Conservation (phyloP, 2,797 vertebrate genomes). For the Anisognathus igniventris region DNA sequence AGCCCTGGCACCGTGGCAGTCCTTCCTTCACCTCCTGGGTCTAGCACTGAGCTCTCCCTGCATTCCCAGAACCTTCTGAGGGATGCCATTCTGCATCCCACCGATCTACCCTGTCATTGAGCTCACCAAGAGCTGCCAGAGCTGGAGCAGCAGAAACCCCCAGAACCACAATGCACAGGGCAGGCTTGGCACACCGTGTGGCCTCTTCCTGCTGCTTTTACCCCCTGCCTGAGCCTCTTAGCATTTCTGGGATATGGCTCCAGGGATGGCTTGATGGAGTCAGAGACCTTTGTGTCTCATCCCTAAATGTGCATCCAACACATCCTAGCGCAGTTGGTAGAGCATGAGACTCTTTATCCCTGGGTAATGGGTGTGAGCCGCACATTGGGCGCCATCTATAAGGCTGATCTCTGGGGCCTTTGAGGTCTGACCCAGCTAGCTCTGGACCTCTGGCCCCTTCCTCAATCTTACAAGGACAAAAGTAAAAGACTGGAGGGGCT, state of each 20-base stretch:
- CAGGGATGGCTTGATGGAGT: neutral
- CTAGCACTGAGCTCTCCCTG: neutral
- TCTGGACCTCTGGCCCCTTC: neutral
- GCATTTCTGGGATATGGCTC: neutral
- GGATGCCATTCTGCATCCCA: neutral
- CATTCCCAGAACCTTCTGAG: neutral
- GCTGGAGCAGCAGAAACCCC: neutral
- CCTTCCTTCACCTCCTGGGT: neutral
- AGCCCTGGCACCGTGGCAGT: neutral
- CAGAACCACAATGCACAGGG: neutral
- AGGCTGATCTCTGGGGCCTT: neutral
- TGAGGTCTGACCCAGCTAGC: neutral
- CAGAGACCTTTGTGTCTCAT: neutral
- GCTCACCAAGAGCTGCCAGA: neutral
- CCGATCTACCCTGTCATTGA: neutral
- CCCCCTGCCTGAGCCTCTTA: neutral
- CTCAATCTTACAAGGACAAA: neutral
- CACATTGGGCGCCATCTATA: neutral
- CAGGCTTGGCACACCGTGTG: fast-evolving
- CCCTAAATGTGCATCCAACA: neutral
- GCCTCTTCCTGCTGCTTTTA: neutral
- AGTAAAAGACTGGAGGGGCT: neutral
- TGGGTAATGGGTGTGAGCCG: neutral
- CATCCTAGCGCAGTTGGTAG: neutral
- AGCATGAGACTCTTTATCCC: neutral